A percentile compares a stretch with the other conserved stretches of the same genome.
phyloP scores from a whole-genome alignment of 2,113 vertebrate species.

The Clinocottus analis region DNA sequence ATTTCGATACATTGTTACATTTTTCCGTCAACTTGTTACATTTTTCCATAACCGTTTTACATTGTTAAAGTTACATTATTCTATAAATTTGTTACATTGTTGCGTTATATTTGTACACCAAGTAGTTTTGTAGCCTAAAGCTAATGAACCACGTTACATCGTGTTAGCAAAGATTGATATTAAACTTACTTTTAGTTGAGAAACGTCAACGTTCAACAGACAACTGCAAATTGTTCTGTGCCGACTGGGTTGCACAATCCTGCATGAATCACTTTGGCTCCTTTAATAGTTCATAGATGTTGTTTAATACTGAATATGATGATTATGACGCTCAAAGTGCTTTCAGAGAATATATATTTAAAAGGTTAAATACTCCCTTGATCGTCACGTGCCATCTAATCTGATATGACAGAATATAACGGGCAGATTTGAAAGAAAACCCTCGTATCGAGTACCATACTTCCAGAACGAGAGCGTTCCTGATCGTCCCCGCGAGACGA shows the following conservation, averaged over 20 bases:
- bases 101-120: no score
- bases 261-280: neutral
- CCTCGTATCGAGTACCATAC: conserved; percentile 59
- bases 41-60: no score
- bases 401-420: conserved; percentile 5
- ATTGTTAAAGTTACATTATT: neutral
- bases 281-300: neutral
- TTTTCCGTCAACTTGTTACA: no score
- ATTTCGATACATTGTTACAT: no score
- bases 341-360: conserved; percentile 41
- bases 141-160: no score
- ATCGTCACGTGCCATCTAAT: neutral
- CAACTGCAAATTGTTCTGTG: neutral
- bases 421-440: neutral
- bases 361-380: conserved; percentile 39
- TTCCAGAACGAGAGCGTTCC: conserved; percentile 22
- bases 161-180: neutral
- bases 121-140: no score
- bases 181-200: neutral
- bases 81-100: no score
- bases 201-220: neutral
- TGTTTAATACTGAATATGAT: conserved; percentile 29
- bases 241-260: neutral
- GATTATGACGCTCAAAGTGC: conserved; percentile 56
- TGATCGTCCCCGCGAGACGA: conserved; percentile 24